Evolutionary conservation across 2,113 vertebrate species (phyloP).

Genomic region (Mesitornis unicolor): DNA sequence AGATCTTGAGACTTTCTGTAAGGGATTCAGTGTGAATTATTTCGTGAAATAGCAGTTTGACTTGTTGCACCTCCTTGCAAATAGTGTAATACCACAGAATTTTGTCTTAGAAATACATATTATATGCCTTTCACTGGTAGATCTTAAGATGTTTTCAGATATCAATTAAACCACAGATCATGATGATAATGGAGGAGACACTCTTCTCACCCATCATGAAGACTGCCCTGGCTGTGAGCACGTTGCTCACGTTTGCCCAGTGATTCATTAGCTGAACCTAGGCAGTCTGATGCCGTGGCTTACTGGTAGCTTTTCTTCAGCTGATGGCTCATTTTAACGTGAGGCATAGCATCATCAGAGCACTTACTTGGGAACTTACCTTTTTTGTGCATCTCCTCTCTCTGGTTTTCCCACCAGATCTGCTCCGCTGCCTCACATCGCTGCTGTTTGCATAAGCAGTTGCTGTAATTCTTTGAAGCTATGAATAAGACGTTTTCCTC

Average conservation of each 20-base stretch:
- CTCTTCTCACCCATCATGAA: neutral
- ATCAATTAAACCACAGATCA: neutral
- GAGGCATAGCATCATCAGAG: neutral
- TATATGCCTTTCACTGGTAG: neutral
- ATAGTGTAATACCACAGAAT: neutral
- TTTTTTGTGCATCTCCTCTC: neutral
- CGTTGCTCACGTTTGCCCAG: neutral
- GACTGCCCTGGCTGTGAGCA: neutral
- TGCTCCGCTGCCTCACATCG: neutral
- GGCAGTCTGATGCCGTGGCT: neutral
- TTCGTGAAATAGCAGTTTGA: neutral
- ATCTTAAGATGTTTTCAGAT: neutral
- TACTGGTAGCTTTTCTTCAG: constrained; percentile 21
- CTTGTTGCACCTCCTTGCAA: neutral
- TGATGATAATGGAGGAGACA: neutral
- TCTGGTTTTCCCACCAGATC: constrained; percentile 33
- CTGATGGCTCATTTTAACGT: neutral
- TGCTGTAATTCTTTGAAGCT: neutral
- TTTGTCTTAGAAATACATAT: neutral
- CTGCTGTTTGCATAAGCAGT: neutral
- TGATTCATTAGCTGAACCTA: constrained; percentile 24
- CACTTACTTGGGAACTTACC: neutral
- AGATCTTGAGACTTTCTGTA: constrained; percentile 6
- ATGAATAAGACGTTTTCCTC: neutral
- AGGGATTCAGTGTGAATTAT: constrained; percentile 16